A percentile compares a stretch with the other conserved stretches of the same genome.
These are phyloP conservation scores for Drosophila greeni DNA, from an alignment of 2,888 invertebrate genomes.

Conservation along the genomic window DNA sequence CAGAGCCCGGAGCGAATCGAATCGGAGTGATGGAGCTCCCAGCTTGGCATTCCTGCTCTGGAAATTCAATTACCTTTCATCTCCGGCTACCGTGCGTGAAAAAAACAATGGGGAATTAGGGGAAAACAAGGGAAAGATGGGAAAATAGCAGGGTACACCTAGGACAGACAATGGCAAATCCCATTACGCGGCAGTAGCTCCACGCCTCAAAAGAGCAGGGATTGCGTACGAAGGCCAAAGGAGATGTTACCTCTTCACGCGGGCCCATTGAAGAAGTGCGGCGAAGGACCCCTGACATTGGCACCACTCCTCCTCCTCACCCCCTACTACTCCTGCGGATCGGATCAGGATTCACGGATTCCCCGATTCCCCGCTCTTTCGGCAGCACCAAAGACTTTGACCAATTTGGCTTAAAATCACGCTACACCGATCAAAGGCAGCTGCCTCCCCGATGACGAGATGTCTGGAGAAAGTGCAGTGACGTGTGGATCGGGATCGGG, in stretches of 20 bases:
- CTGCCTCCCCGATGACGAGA: slow-evolving; percentile 56
- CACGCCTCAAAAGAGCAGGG: slow-evolving; percentile 65
- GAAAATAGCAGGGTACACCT: slow-evolving; percentile 3
- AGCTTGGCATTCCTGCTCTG: not conserved
- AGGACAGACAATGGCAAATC: slow-evolving; percentile 59
- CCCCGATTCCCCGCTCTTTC: slow-evolving; percentile 9
- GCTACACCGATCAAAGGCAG: slow-evolving; percentile 75
- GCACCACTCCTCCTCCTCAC: slow-evolving; percentile 41
- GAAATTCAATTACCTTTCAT: slow-evolving; percentile 36
- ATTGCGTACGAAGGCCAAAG: slow-evolving; percentile 14
- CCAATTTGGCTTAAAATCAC: slow-evolving; percentile 76
- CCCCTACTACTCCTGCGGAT: not conserved
- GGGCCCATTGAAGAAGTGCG: slow-evolving; percentile 73
- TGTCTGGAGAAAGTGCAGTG: slow-evolving; percentile 67
- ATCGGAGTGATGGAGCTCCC: slow-evolving; percentile 3
- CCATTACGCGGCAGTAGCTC: slow-evolving; percentile 70
- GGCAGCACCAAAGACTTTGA: slow-evolving; percentile 57
- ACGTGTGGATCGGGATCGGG: slow-evolving; percentile 59
- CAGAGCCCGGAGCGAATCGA: slow-evolving; percentile 11
- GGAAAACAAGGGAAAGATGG: slow-evolving; percentile 31
- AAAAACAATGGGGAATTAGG: slow-evolving; percentile 31
- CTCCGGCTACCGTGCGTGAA: slow-evolving; percentile 25
- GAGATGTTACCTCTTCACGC: slow-evolving; percentile 75
- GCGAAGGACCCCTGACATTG: slow-evolving; percentile 64
- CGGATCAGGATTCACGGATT: slow-evolving; percentile 27